These are phyloP conservation scores for Lacerta viridis DNA, from an alignment of 2,797 vertebrate species.

Conservation along the genomic window DNA sequence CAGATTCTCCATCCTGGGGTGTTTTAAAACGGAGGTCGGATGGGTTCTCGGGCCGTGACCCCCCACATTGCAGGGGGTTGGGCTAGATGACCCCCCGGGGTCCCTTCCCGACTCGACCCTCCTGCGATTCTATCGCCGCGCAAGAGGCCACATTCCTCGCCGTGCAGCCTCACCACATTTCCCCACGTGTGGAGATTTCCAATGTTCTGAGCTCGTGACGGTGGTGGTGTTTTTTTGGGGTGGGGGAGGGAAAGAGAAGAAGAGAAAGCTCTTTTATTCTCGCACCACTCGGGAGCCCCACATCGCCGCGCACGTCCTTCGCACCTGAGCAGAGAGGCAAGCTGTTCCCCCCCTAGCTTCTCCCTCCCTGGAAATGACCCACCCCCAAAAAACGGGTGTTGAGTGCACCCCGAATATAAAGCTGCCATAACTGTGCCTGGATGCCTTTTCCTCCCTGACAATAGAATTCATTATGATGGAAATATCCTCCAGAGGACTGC, in stretches of 20 bases:
- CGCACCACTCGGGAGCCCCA: accelerated
- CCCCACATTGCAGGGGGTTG: no score
- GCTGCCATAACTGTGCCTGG: conserved; percentile 69
- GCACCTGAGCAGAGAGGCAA: accelerated
- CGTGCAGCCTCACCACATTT: no score
- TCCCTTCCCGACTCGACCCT: no score
- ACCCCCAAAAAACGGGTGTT: conserved; percentile 7
- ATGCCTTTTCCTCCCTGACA: conserved; percentile 72
- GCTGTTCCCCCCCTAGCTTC: accelerated
- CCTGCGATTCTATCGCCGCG: no score
- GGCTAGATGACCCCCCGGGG: no score
- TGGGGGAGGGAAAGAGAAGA: neutral
- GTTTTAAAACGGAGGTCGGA: no score
- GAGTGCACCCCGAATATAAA: conserved; percentile 50
- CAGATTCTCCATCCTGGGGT: no score
- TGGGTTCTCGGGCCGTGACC: no score
- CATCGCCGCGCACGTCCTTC: neutral
- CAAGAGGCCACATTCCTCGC: neutral
- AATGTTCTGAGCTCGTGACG: neutral
- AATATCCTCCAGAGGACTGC: conserved; percentile 76
- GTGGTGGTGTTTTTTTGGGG: no score
- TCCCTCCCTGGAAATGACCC: neutral
- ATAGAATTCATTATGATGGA: conserved; percentile 76
- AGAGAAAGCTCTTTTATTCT: accelerated
- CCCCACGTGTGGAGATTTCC: neutral